A percentile compares a stretch with the other conserved stretches of the same genome.
Conservation (phyloP, 1,140 invertebrate genomes). For the Danaus plexippus region DNA sequence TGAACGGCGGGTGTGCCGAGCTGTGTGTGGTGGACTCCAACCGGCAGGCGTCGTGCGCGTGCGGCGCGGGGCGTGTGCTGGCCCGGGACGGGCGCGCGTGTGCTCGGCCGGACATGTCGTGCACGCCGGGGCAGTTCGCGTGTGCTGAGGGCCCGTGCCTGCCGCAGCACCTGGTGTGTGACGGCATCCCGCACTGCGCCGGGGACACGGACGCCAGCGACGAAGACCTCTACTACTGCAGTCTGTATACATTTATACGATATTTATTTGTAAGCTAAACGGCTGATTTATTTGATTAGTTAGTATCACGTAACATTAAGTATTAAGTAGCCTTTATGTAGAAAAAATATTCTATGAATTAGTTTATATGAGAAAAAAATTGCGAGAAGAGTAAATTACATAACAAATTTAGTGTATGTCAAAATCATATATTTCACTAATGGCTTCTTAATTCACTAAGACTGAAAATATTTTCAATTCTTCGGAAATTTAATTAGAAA, state of each 20-base stretch:
- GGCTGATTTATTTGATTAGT: no score
- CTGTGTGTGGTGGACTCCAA: conserved; percentile 74
- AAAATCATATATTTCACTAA: no score
- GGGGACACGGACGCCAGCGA: conserved; percentile 83
- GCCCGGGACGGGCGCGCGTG: conserved; percentile 38
- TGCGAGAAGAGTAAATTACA: no score
- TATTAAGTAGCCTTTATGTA: no score
- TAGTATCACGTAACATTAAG: no score
- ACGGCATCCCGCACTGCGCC: conserved; percentile 80
- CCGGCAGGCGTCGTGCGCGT: conserved; percentile 76
- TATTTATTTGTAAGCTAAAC: no score
- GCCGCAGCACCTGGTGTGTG: conserved; percentile 83
- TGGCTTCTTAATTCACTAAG: no score
- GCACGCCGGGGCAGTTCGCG: conserved; percentile 33
- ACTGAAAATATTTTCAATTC: no score
- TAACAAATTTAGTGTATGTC: no score
- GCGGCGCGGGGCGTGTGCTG: conserved; percentile 55
- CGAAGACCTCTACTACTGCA: conserved; percentile 79
- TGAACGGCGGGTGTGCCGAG: conserved; percentile 85
- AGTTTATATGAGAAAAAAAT: no score
- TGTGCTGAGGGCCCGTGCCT: conserved; percentile 79
- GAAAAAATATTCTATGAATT: no score
- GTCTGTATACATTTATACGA: conserved; percentile 29
- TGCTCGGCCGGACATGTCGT: conserved; percentile 14
- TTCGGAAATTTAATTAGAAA: no score